phyloP scores from a whole-genome alignment of 2,888 invertebrate species.

The Melanchra persicariae region DNA sequence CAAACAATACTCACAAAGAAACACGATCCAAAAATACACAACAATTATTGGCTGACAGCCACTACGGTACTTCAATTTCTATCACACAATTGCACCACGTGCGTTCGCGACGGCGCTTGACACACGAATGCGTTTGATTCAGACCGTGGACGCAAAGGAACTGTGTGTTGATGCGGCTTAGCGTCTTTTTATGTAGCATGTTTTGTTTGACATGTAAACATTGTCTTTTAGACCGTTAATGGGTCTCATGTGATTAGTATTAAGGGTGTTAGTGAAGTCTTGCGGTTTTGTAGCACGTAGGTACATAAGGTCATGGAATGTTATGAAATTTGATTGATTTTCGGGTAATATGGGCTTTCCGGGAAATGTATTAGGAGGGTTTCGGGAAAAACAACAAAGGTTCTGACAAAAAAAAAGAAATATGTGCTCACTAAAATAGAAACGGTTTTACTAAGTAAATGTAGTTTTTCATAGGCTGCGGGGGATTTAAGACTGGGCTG shows the following conservation, averaged over 20 bases:
- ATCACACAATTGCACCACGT: slow-evolving; percentile 32
- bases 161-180: slow-evolving; percentile 15
- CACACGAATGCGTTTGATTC: slow-evolving; percentile 24
- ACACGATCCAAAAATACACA: slow-evolving; percentile 60
- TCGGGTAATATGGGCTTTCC: not conserved
- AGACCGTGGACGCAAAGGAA: slow-evolving; percentile 25
- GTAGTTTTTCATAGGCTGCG: no score
- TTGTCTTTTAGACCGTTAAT: slow-evolving; percentile 29
- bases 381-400: not conserved
- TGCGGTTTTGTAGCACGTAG: not conserved
- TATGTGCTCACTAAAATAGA: no score
- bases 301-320: not conserved
- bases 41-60: slow-evolving; percentile 56
- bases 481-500: no score
- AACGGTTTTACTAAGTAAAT: no score
- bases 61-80: slow-evolving; percentile 34
- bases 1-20: slow-evolving; percentile 51
- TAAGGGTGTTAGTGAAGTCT: slow-evolving; percentile 17
- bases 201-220: slow-evolving; percentile 61
- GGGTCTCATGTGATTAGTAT: slow-evolving; percentile 50
- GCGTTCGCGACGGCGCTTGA: slow-evolving; percentile 16
- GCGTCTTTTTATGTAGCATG: slow-evolving; percentile 50
- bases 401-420: not conserved
- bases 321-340: slow-evolving; percentile 3
- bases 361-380: not conserved